Percentiles rank a stretch among this genome's conserved stretches.
Conservation (phyloP, 1,140 invertebrate species). For the Zaprionus lachaisei region DNA sequence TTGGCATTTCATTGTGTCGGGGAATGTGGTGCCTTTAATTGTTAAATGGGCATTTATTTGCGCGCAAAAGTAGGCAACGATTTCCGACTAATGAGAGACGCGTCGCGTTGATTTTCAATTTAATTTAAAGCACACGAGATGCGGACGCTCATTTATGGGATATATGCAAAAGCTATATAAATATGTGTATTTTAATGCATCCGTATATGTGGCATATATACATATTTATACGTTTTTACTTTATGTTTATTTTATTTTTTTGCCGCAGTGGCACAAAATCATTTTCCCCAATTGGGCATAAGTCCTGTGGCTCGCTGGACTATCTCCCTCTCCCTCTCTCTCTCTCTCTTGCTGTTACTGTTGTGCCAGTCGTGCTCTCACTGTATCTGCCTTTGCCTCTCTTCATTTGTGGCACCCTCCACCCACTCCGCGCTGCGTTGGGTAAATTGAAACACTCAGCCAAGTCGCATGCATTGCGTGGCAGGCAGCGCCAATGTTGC, state of each 20-base stretch:
- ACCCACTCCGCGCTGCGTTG: background rate
- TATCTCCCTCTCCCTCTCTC: background rate
- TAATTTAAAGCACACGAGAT: slow-evolving; percentile 56
- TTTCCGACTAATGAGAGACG: slow-evolving; percentile 61
- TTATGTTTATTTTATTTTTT: slow-evolving; percentile 47
- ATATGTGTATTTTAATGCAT: slow-evolving; percentile 17
- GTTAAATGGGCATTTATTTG: slow-evolving; percentile 24
- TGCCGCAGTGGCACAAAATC: slow-evolving; percentile 77
- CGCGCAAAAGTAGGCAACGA: slow-evolving; percentile 46
- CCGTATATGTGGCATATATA: slow-evolving; percentile 15
- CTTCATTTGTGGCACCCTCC: background rate
- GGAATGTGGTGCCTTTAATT: background rate
- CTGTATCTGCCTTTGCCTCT: background rate
- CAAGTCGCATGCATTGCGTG: slow-evolving; percentile 45
- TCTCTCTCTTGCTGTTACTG: background rate
- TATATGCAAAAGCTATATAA: slow-evolving; percentile 9
- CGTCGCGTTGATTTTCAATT: slow-evolving; percentile 68
- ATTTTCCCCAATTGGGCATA: slow-evolving; percentile 80
- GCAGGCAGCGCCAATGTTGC: slow-evolving; percentile 19
- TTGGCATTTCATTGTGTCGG: background rate
- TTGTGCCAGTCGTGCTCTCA: background rate
- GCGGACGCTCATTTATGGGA: slow-evolving; percentile 17
- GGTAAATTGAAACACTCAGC: slow-evolving; percentile 77
- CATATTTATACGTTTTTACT: slow-evolving; percentile 24
- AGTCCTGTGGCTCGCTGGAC: slow-evolving; percentile 65